Percentiles rank a stretch among this genome's conserved stretches.
Evolutionary conservation across 2,797 vertebrate genomes (phyloP).

Genomic region (Pseudomugil gertrudae): DNA sequence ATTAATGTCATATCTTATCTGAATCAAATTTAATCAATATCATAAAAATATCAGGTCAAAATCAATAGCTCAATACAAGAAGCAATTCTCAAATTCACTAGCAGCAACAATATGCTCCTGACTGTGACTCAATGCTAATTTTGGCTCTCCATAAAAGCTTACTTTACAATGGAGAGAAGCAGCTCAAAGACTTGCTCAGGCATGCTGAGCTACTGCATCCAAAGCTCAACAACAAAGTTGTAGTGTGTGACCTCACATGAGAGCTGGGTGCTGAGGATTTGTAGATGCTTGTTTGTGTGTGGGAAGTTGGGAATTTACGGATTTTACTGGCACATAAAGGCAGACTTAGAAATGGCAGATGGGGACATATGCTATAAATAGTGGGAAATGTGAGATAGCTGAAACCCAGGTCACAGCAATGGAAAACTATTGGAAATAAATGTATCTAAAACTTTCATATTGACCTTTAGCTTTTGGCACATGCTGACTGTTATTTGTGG

Average conservation of each 20-base stretch:
- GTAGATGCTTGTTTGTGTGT: background rate
- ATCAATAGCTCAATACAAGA: background rate
- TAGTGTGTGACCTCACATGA: slow-evolving; percentile 1
- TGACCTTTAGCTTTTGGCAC: background rate
- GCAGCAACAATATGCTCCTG: background rate
- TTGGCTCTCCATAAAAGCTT: background rate
- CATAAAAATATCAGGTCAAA: background rate
- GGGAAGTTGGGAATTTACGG: slow-evolving; percentile 15
- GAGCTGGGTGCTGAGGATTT: slow-evolving; percentile 5
- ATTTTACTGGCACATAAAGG: slow-evolving; percentile 2
- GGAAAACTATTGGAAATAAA: background rate
- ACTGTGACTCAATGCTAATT: background rate
- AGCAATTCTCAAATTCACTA: background rate
- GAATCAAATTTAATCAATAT: background rate
- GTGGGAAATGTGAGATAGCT: background rate
- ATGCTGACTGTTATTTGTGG: too few species aligned
- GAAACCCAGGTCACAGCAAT: background rate
- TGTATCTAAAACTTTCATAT: background rate
- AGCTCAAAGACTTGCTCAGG: background rate
- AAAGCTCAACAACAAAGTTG: slow-evolving; percentile 2
- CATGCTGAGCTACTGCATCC: slow-evolving; percentile 6
- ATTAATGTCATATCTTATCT: background rate
- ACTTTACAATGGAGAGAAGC: background rate
- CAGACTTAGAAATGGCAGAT: slow-evolving; percentile 2
- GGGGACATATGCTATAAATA: background rate